Percentiles rank a stretch among this genome's conserved stretches.
Conservation (phyloP, 2,888 invertebrate genomes). For the Perithous albicinctus region DNA sequence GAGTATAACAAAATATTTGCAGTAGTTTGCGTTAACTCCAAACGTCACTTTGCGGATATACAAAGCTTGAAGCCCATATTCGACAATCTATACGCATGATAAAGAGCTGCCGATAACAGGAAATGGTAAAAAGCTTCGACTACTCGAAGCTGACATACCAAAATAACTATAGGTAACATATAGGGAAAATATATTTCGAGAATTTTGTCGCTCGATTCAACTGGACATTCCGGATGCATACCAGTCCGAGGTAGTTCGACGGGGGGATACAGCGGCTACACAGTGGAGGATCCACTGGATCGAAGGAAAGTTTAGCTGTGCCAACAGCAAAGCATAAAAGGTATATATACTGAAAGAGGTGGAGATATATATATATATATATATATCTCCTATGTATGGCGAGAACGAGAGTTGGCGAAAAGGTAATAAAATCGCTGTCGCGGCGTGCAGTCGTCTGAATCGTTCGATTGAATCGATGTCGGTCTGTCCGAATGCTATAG, state of each 20-base stretch:
- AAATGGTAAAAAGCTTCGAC: constrained; percentile 37
- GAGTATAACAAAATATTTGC: background rate
- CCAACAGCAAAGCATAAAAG: constrained; percentile 46
- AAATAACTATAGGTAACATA: constrained; percentile 16
- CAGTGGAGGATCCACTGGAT: constrained; percentile 22
- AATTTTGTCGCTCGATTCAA: constrained; percentile 50
- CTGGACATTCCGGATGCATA: constrained; percentile 53
- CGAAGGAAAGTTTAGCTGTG: constrained; percentile 57
- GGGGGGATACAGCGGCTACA: constrained; percentile 2
- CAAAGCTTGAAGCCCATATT: background rate
- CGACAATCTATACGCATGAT: background rate
- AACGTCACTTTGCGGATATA: background rate
- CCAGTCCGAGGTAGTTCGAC: constrained; percentile 30
- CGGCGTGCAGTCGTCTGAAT: constrained; percentile 57
- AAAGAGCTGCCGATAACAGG: constrained; percentile 44
- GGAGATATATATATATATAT: no score
- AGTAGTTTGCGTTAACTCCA: background rate
- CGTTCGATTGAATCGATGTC: constrained; percentile 65
- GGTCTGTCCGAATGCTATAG: constrained; percentile 28
- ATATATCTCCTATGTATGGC: no score
- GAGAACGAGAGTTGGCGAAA: constrained; percentile 47
- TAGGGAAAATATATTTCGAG: background rate
- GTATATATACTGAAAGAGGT: constrained; percentile 29
- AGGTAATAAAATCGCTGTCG: constrained; percentile 64
- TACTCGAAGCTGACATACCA: constrained; percentile 22